phyloP scores from a whole-genome alignment of 2,113 vertebrate species.

The Archilochus colubris region DNA sequence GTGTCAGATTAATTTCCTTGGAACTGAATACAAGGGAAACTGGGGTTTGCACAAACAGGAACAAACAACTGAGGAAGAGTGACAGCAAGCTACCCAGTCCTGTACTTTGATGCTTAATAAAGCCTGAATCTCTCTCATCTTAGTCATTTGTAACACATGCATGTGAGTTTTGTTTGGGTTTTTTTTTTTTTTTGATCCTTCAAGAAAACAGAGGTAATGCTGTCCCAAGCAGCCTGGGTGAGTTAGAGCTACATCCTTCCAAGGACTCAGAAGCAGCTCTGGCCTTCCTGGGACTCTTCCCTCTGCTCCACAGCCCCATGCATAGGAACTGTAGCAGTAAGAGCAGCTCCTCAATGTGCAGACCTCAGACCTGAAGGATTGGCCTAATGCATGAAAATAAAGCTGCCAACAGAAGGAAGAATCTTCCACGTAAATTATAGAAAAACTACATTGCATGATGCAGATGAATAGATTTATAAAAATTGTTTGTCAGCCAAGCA shows the following conservation, averaged over 20 bases:
- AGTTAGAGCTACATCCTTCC: background rate
- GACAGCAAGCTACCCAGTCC: background rate
- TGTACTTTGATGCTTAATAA: background rate
- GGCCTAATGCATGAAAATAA: background rate
- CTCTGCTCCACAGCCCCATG: rapidly evolving
- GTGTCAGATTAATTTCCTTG: background rate
- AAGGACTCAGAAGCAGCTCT: background rate
- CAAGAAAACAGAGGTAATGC: background rate
- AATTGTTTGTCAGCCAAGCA: background rate
- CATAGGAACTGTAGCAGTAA: background rate
- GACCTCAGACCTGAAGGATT: background rate
- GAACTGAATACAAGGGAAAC: background rate
- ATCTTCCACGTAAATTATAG: background rate
- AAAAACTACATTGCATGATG: background rate
- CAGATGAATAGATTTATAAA: background rate
- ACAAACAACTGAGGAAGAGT: background rate
- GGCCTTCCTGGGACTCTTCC: background rate
- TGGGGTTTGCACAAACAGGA: background rate
- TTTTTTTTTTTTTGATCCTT: too few relatives aligned
- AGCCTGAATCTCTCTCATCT: background rate
- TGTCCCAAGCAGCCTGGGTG: background rate
- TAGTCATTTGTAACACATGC: background rate
- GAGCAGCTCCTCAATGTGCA: background rate
- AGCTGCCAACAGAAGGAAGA: background rate
- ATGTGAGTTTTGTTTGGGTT: background rate